Evolutionary conservation across 2,888 invertebrate species (phyloP).

Genomic region (Dione juno): DNA sequence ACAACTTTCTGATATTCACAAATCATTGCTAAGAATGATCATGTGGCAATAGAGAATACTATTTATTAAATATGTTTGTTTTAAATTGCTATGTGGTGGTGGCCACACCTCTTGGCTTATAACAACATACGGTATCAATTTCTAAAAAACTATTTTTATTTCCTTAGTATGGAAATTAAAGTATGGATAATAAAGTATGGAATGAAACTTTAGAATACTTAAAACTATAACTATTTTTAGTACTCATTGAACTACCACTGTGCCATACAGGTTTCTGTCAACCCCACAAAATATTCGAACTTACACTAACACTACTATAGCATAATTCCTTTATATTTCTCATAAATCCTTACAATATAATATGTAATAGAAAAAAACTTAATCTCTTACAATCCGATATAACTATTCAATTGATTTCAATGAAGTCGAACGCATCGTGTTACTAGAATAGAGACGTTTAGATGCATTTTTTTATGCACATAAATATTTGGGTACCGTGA

Average conservation of each 20-base stretch:
- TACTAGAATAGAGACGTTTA: conserved; percentile 51
- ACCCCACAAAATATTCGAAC: background rate
- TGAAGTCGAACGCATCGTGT: conserved; percentile 48
- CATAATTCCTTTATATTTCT: conserved; percentile 8
- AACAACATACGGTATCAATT: too few species aligned
- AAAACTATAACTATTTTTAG: too few species aligned
- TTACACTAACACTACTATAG: background rate
- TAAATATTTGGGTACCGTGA: conserved; percentile 30
- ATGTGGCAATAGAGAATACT: too few species aligned
- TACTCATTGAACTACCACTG: background rate
- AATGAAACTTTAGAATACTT: too few species aligned
- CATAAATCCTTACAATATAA: background rate
- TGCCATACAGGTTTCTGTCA: background rate
- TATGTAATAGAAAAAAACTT: conserved; percentile 28
- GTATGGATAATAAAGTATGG: too few species aligned
- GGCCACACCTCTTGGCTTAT: too few species aligned
- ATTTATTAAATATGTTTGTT: too few species aligned
- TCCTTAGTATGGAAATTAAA: too few species aligned
- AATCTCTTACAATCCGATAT: conserved; percentile 41
- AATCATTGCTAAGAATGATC: too few species aligned
- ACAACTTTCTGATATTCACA: too few species aligned
- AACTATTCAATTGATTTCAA: conserved; percentile 45
- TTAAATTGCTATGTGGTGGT: too few species aligned
- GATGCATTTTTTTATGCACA: conserved; percentile 22
- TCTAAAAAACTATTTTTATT: too few species aligned